Base-by-base conservation (phyloP, 2,113 vertebrate genomes). In the Ciconia stormi region DNA sequence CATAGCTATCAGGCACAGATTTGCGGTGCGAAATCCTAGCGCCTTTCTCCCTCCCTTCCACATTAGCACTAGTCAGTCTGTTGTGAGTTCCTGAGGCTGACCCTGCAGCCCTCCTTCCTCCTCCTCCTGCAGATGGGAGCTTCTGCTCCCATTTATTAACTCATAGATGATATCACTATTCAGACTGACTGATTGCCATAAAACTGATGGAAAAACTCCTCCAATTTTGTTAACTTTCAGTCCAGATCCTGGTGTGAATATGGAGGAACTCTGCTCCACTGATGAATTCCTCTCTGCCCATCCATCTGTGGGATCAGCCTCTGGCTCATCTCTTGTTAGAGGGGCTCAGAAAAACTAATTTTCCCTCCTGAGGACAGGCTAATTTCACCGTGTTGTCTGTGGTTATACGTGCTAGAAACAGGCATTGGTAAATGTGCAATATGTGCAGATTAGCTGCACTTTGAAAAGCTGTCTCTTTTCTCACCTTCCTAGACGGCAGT, bases 381-480 rank as follows among this genome's bases (percentile, higher is more conserved):
- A 40, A 7, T 71, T 56, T 92, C 80, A 84, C 15, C 0, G 0
- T 22, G 16, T n/a, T 81, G 11, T 56, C 46, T 66, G 26, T 55
- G 59, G 5, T 32, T 72, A 3, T 62, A 11, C 36, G 53, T 80
- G 81, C 56, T 87, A 76, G 58, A 71, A 83, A 82, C 56, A 82
- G 81, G 26, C 38, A 8, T 21, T 16, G 4, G 32, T 72, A 69
- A 71, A 66, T 23, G 15, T n/a, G 52, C 46, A 30, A 8, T 76
- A 22, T 17, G 42, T 40, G 72, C 21, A 62, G 83, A 88, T 80
- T 30, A 36, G 74, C 38, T 70, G 42, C 42, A 6, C 62, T 94
- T 77, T 34, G 50, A 94, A 92, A 87, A 82, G 70, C 50, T 80
- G 81, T 56, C 22, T 87, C 65, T 87, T 91, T 93, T 95, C 87